Evolutionary conservation across 2,113 vertebrate species (phyloP).

Genomic region (Acanthisitta chloris): DNA sequence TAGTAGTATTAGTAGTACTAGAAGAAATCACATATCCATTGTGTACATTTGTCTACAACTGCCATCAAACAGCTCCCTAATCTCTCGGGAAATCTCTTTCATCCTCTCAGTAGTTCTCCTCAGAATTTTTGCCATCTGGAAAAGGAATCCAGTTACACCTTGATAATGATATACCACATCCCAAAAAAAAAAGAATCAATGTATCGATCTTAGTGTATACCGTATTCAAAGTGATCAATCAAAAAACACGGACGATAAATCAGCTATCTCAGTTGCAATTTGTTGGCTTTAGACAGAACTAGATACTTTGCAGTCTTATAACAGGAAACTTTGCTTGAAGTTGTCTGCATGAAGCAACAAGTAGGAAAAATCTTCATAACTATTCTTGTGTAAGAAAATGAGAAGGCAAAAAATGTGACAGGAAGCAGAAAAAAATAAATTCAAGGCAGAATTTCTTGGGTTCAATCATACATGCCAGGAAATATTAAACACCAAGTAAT

Average conservation of each 20-base stretch:
- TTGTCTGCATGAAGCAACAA: not conserved
- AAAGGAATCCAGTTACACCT: constrained; percentile 11
- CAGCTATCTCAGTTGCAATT: constrained; percentile 20
- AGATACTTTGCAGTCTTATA: constrained; percentile 23
- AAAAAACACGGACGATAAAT: constrained; percentile 68
- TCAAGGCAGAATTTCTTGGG: not conserved
- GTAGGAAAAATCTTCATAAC: not conserved
- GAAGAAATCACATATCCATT: not conserved
- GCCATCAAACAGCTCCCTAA: not conserved
- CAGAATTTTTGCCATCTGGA: constrained; percentile 23
- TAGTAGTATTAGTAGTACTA: not conserved
- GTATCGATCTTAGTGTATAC: constrained; percentile 35
- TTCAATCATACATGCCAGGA: not conserved
- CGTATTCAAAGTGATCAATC: constrained; percentile 64
- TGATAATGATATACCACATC: not conserved
- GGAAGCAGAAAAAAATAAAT: not conserved
- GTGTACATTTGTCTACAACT: constrained; percentile 9
- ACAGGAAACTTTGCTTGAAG: not conserved
- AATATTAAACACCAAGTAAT: not conserved
- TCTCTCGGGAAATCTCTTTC: not conserved
- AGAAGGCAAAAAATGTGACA: not conserved
- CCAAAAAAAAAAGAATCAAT: not conserved
- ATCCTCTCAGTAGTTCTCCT: constrained; percentile 17
- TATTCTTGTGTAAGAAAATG: not conserved
- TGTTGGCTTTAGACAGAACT: not conserved